These are phyloP conservation scores for Strix uralensis DNA, from an alignment of 2,113 vertebrate species.

Conservation along the genomic window DNA sequence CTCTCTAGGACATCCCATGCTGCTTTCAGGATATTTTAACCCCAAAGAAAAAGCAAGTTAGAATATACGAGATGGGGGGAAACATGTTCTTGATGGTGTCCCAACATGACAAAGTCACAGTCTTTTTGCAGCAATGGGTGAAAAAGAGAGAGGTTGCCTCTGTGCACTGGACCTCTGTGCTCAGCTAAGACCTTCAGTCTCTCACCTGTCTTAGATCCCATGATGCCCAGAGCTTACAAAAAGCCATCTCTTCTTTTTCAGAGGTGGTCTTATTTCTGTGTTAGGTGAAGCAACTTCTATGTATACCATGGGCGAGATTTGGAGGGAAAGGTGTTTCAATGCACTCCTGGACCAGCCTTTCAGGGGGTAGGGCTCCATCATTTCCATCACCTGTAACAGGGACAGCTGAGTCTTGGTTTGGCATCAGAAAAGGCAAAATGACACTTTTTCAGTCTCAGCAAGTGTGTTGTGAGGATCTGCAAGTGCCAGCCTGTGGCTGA, in stretches of 20 bases:
- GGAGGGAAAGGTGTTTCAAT: not conserved
- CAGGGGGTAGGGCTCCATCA: not conserved
- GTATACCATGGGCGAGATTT: not conserved
- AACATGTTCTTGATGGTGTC: fast-evolving
- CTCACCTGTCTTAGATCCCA: not conserved
- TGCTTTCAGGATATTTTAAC: not conserved
- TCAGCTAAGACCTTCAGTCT: not conserved
- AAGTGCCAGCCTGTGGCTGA: not conserved
- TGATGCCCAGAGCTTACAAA: not conserved
- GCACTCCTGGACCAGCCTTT: not conserved
- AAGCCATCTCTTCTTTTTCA: not conserved
- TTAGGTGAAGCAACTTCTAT: not conserved
- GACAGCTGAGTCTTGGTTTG: not conserved
- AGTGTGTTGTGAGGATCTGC: fast-evolving
- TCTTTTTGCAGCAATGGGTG: not conserved
- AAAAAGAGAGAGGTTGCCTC: not conserved
- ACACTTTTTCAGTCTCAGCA: not conserved
- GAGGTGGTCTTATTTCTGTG: not conserved
- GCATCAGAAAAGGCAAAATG: not conserved
- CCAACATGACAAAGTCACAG: not conserved
- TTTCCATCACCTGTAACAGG: not conserved
- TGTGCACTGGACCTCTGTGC: not conserved
- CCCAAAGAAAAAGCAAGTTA: not conserved
- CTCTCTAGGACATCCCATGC: not conserved
- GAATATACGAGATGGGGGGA: not conserved